A percentile compares a stretch with the other conserved stretches of the same genome.
Evolutionary conservation across 2,888 invertebrate species (phyloP).

Genomic region (Cantharis lateralis): DNA sequence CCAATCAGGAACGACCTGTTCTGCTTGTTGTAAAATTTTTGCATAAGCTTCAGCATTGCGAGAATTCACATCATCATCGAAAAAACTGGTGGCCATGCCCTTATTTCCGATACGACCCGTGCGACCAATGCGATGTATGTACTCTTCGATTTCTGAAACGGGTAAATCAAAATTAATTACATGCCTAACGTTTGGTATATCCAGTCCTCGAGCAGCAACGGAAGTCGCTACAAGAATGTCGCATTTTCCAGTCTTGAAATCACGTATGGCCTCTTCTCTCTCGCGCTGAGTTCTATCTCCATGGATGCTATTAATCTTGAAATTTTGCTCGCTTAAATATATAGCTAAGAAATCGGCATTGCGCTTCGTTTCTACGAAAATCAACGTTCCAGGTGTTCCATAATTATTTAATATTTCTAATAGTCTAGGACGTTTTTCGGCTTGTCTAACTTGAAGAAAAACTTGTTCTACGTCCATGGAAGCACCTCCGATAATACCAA

Average conservation of each 20-base stretch:
- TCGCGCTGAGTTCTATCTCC: constrained; percentile 74
- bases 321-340: constrained; percentile 74
- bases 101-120: constrained; percentile 87
- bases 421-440: constrained; percentile 76
- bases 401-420: constrained; percentile 64
- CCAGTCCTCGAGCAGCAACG: constrained; percentile 91
- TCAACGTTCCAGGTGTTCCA: constrained; percentile 63
- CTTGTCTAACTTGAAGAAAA: constrained; percentile 70
- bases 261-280: constrained; percentile 71
- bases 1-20: constrained; percentile 81
- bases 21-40: constrained; percentile 76
- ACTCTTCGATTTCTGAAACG: constrained; percentile 82
- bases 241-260: constrained; percentile 79
- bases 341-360: constrained; percentile 90
- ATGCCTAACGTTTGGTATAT: constrained; percentile 84
- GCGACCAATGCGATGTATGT: constrained; percentile 93
- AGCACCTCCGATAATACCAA: constrained; percentile 93
- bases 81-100: constrained; percentile 88
- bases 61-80: constrained; percentile 65
- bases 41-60: constrained; percentile 68
- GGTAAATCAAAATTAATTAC: constrained; percentile 94
- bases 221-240: constrained; percentile 91
- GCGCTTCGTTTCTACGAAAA: constrained; percentile 91
- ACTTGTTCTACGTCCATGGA: constrained; percentile 87
- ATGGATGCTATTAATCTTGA: constrained; percentile 74